These are phyloP conservation scores for Gobio occitaniae DNA, from an alignment of 2,797 vertebrate species.

Conservation along the genomic window DNA sequence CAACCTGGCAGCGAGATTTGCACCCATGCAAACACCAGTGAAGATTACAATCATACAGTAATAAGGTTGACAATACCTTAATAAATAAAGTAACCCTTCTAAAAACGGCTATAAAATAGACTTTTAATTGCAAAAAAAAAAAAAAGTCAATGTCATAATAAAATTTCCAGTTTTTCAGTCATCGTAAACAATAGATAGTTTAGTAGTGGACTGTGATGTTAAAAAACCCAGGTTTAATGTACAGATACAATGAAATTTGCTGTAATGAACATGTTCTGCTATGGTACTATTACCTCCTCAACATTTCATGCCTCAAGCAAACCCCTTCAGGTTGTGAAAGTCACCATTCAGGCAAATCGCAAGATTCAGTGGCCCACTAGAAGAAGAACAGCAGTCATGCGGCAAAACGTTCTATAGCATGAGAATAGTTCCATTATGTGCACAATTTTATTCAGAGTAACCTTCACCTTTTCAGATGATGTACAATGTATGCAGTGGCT, in stretches of 20 bases:
- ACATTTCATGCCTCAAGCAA: background rate
- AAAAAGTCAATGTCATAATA: no score
- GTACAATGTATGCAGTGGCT: background rate
- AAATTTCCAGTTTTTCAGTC: no score
- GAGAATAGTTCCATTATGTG: background rate
- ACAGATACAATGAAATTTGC: background rate
- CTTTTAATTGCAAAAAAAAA: no score
- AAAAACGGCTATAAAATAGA: background rate
- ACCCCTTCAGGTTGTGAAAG: background rate
- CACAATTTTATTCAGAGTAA: constrained; percentile 2
- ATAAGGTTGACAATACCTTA: background rate
- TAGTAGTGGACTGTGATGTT: background rate
- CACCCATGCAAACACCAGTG: background rate
- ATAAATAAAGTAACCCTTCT: background rate
- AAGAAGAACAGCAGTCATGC: background rate
- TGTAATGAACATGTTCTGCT: background rate
- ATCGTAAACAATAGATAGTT: background rate
- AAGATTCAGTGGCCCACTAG: background rate
- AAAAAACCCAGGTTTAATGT: background rate
- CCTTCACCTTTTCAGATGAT: constrained; percentile 1
- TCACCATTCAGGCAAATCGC: constrained; percentile 7
- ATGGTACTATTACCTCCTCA: background rate
- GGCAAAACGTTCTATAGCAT: background rate
- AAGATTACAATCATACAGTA: background rate
- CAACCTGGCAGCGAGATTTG: background rate